Percentiles rank a stretch among this genome's conserved stretches.
Evolutionary conservation across 2,888 invertebrate genomes (phyloP).

Genomic region (Eristalis pertinax): DNA sequence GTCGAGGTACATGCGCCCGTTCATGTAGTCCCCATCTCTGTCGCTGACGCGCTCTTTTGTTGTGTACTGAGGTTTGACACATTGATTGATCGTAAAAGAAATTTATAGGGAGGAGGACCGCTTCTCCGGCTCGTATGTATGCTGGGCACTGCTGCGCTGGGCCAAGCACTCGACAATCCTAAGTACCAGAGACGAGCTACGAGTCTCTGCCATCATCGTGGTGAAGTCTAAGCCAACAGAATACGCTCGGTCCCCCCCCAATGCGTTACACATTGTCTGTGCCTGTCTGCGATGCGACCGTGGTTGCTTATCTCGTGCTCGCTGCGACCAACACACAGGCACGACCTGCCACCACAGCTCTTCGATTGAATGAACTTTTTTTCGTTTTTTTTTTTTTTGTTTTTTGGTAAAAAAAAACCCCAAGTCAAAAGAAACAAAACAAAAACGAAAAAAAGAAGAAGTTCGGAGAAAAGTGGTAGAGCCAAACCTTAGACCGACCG

Average conservation of each 20-base stretch:
- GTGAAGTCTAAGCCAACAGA: neutral
- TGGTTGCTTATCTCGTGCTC: conserved; percentile 52
- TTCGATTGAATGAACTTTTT: conserved; percentile 16
- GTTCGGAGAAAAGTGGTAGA: conserved; percentile 54
- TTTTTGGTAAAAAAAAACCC: conserved; percentile 15
- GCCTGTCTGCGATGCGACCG: conserved; percentile 22
- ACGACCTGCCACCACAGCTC: neutral
- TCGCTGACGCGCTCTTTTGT: conserved; percentile 15
- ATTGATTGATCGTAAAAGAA: conserved; percentile 63
- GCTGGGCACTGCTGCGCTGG: conserved; percentile 36
- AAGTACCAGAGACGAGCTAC: conserved; percentile 9
- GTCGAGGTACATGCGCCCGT: conserved; percentile 19
- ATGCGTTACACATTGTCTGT: conserved; percentile 1
- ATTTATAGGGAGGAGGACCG: conserved; percentile 48
- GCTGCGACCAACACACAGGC: conserved; percentile 24
- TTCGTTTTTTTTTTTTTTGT: no score
- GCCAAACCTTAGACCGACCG: conserved; percentile 58
- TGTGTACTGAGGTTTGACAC: conserved; percentile 49
- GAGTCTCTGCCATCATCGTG: neutral
- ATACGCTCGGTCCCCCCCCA: neutral
- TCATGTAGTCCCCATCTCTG: conserved; percentile 12
- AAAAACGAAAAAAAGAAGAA: conserved; percentile 7
- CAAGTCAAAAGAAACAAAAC: conserved; percentile 7
- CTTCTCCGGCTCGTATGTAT: neutral
- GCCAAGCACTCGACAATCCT: conserved; percentile 31